phyloP scores from a whole-genome alignment of 2,113 vertebrate species.

The Oreochromis spilurus region DNA sequence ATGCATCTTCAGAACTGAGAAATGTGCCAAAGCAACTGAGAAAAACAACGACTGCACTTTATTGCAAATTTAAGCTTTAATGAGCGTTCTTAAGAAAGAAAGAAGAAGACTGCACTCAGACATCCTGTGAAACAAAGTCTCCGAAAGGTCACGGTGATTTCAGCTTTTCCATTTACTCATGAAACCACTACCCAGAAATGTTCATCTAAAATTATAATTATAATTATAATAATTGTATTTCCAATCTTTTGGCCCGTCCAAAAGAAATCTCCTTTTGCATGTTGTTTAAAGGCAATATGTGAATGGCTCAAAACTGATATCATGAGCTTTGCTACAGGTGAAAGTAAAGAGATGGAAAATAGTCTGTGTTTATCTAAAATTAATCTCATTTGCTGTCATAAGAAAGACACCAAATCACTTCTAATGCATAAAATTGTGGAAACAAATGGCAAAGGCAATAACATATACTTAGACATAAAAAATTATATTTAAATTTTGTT shows the following conservation, averaged over 20 bases:
- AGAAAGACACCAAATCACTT: neutral
- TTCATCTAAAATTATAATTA: neutral
- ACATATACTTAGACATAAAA: neutral
- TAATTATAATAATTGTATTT: no score
- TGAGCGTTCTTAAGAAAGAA: neutral
- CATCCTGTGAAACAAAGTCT: neutral
- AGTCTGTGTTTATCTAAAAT: neutral
- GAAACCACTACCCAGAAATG: neutral
- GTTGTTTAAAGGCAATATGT: neutral
- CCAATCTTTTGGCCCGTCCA: neutral
- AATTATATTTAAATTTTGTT: neutral
- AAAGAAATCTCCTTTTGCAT: neutral
- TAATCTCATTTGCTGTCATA: neutral
- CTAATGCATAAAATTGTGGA: neutral
- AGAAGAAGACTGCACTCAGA: neutral
- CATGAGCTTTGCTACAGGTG: neutral
- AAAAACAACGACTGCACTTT: neutral
- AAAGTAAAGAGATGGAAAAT: neutral
- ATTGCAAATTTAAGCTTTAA: neutral
- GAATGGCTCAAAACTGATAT: neutral
- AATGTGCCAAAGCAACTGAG: neutral
- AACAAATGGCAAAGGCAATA: neutral
- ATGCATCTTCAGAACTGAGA: neutral
- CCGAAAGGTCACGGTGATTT: neutral
- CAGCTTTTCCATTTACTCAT: neutral